Conservation (phyloP, 2,888 invertebrate genomes). For the Platycheirus rosarum region DNA sequence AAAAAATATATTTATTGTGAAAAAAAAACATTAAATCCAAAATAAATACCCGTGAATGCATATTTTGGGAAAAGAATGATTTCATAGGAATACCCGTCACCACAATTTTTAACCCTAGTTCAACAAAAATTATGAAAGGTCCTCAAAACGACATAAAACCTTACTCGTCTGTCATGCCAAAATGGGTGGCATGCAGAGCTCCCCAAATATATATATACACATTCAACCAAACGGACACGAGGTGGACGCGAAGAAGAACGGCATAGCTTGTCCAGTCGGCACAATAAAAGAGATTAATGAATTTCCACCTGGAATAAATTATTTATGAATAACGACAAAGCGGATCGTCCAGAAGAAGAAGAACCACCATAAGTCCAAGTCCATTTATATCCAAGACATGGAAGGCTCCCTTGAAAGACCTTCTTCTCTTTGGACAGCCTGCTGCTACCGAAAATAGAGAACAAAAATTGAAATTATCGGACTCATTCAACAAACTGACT, state of each 20-base stretch:
- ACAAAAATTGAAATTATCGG: slow-evolving; percentile 63
- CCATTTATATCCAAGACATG: slow-evolving; percentile 59
- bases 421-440: not conserved
- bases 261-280: slow-evolving; percentile 69
- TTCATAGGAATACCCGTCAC: slow-evolving; percentile 36
- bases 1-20: slow-evolving; percentile 19
- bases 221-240: not conserved
- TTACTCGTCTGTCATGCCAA: slow-evolving; percentile 68
- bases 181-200: slow-evolving; percentile 45
- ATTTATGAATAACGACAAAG: slow-evolving; percentile 73
- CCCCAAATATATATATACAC: not conserved
- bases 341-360: slow-evolving; percentile 39
- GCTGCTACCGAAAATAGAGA: no score
- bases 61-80: slow-evolving; percentile 40
- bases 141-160: slow-evolving; percentile 60
- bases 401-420: not conserved
- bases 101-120: slow-evolving; percentile 16
- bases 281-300: slow-evolving; percentile 74
- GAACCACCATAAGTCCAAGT: slow-evolving; percentile 39
- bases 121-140: slow-evolving; percentile 46
- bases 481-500: slow-evolving; percentile 73
- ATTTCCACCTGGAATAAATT: slow-evolving; percentile 74
- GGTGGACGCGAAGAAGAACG: slow-evolving; percentile 43
- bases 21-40: slow-evolving; percentile 5
- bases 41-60: slow-evolving; percentile 18